Conservation (phyloP, 2,113 vertebrate species). For the Anoura caudifer region DNA sequence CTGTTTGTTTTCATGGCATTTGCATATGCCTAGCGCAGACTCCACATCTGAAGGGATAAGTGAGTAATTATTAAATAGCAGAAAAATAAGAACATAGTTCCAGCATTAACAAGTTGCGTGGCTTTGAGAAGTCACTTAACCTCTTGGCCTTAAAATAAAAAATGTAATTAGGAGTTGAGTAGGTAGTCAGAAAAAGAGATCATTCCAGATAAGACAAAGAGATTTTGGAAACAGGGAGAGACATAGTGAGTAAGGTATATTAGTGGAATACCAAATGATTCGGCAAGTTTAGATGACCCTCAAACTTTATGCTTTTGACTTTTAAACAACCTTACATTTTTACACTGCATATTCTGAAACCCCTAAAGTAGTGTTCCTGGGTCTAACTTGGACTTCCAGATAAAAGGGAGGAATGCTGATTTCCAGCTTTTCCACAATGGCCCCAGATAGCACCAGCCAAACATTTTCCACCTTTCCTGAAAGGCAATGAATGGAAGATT, state of each 20-base stretch:
- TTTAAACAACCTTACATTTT: background rate
- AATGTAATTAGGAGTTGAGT: background rate
- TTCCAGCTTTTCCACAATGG: background rate
- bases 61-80: background rate
- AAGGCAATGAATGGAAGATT: rapidly evolving
- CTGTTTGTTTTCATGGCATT: background rate
- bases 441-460: rapidly evolving
- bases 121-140: background rate
- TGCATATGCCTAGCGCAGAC: background rate
- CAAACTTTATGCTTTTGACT: background rate
- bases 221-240: background rate
- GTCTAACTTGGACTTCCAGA: background rate
- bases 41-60: background rate
- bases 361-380: rapidly evolving
- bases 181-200: background rate
- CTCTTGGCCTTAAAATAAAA: background rate
- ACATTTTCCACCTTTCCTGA: rapidly evolving
- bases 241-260: background rate
- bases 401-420: no score
- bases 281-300: background rate
- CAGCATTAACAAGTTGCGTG: background rate
- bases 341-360: rapidly evolving
- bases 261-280: background rate
- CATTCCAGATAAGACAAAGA: background rate
- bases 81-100: background rate